Conservation (phyloP, 2,888 invertebrate species). For the Criorhina ranunculi region DNA sequence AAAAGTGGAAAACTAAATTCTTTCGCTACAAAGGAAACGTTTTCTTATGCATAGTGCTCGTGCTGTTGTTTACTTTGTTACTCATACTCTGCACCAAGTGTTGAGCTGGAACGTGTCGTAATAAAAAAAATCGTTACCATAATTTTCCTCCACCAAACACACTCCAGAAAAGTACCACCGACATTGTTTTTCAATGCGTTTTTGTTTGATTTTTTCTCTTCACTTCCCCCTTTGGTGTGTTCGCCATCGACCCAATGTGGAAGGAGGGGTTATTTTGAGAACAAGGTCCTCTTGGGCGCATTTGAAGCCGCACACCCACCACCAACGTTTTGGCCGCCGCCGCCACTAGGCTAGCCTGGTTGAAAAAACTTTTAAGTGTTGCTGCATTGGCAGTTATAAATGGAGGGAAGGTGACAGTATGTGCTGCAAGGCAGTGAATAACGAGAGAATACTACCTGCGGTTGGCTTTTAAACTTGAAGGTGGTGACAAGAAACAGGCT, state of each 20-base stretch:
- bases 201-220: conserved; percentile 40
- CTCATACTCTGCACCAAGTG: background rate
- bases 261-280: conserved; percentile 32
- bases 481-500: too few species aligned
- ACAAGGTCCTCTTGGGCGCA: conserved; percentile 31
- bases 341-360: conserved; percentile 63
- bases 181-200: conserved; percentile 55
- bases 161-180: conserved; percentile 21
- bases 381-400: conserved; percentile 51
- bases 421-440: conserved; percentile 5
- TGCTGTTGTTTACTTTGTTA: conserved; percentile 3
- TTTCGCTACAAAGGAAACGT: background rate
- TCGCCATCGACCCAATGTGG: conserved; percentile 14
- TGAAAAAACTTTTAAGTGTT: conserved; percentile 71
- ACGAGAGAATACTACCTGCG: too few species aligned
- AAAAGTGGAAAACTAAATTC: conserved; percentile 39
- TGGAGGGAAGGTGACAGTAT: conserved; percentile 21
- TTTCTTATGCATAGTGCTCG: conserved; percentile 19
- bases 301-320: conserved; percentile 19
- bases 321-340: conserved; percentile 19
- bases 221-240: conserved; percentile 6
- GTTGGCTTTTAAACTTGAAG: too few species aligned
- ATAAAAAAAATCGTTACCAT: conserved; percentile 31
- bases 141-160: conserved; percentile 27
- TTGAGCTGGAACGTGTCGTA: conserved; percentile 15